Conservation (phyloP, 2,113 vertebrate species). For the Furnarius figulus region DNA sequence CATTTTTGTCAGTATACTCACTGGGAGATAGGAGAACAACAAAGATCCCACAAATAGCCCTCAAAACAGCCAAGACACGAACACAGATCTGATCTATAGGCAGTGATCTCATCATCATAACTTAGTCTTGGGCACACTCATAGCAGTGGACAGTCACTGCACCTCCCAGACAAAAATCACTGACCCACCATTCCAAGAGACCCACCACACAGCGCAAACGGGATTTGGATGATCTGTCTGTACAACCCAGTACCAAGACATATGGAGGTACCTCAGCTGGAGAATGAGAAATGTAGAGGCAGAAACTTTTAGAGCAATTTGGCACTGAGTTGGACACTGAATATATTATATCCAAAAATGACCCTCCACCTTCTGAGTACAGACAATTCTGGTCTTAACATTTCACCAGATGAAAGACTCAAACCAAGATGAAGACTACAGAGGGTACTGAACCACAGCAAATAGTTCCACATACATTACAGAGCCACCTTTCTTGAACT, state of each 20-base stretch:
- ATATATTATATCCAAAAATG: background rate
- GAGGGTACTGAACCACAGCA: background rate
- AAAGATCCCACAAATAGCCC: background rate
- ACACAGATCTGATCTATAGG: too few relatives aligned
- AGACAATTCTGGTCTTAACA: background rate
- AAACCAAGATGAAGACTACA: background rate
- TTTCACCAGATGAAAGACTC: background rate
- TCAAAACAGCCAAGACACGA: background rate
- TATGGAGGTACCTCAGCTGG: background rate
- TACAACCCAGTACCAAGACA: background rate
- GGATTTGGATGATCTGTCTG: background rate
- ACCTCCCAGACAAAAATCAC: background rate
- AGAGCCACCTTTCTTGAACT: background rate
- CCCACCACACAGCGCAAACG: background rate
- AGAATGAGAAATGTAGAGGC: rapidly evolving
- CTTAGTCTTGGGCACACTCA: background rate
- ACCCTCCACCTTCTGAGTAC: background rate
- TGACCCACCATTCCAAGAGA: background rate
- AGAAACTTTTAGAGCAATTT: background rate
- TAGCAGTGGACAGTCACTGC: background rate
- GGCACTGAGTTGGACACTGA: background rate
- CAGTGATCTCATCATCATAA: background rate
- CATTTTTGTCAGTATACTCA: background rate
- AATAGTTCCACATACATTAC: background rate
- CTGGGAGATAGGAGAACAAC: rapidly evolving